Conservation (phyloP, 35 echinoderm and acorn worm species). For the Heliocidaris tuberculata region DNA sequence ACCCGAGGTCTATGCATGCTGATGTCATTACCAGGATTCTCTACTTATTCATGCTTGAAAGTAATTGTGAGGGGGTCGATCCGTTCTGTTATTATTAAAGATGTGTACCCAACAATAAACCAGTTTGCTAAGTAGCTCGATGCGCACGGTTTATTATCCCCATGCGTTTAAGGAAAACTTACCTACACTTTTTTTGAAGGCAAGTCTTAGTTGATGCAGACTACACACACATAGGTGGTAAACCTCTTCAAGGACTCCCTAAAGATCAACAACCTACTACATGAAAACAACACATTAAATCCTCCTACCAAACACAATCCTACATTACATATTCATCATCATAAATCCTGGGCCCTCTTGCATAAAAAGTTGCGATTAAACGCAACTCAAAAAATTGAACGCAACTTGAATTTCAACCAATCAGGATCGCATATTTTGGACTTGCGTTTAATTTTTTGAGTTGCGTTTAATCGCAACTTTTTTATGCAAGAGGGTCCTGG, state of each 20-base stretch:
- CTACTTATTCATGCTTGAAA: background rate
- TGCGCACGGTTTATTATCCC: background rate
- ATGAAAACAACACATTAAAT: slow-evolving; percentile 18
- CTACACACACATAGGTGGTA: background rate
- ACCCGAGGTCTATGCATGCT: background rate
- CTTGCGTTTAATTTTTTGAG: too few species aligned
- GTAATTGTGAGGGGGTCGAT: background rate
- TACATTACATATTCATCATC: background rate
- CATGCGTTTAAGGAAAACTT: background rate
- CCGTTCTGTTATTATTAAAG: background rate
- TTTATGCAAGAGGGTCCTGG: too few species aligned
- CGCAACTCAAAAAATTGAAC: too few species aligned
- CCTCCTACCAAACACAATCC: background rate
- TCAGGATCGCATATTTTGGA: too few species aligned
- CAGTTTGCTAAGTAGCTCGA: background rate
- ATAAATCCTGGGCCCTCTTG: background rate
- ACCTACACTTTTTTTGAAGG: background rate
- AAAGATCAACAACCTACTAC: background rate
- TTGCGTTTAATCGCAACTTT: too few species aligned
- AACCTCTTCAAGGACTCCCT: background rate
- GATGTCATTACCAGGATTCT: background rate
- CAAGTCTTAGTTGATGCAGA: background rate
- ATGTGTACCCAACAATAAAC: background rate
- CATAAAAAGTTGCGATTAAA: too few species aligned
- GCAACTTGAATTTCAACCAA: too few species aligned